Conservation (phyloP, 2,113 vertebrate species). For the Ovis aries region DNA sequence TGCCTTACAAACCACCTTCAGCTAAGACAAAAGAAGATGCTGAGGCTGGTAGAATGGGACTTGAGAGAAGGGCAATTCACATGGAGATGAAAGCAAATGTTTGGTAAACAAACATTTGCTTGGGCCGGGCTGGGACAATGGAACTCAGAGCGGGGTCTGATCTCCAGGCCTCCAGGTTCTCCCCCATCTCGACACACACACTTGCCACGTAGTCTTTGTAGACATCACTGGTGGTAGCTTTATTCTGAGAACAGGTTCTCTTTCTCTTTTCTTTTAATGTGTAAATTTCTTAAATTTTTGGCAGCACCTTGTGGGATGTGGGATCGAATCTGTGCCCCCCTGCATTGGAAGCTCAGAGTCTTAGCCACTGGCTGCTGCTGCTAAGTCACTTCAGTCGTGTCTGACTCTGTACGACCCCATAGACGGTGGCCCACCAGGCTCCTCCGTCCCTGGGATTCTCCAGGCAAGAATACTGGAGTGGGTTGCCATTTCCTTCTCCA, state of each 20-base stretch:
- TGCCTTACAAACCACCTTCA: too few relatives aligned
- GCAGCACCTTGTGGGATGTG: background rate
- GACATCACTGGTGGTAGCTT: background rate
- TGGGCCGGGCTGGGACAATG: background rate
- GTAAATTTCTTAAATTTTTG: background rate
- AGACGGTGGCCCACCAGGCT: background rate
- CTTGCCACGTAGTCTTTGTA: background rate
- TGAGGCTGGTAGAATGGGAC: background rate
- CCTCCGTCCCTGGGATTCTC: background rate
- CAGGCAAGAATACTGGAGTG: background rate
- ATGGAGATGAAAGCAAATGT: background rate
- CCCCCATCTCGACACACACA: background rate
- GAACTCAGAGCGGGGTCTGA: background rate
- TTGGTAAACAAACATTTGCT: background rate
- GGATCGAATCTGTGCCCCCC: background rate
- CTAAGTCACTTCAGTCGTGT: rapidly evolving
- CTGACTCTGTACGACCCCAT: rapidly evolving
- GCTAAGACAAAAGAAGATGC: background rate
- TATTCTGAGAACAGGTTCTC: background rate
- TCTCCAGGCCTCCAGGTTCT: background rate
- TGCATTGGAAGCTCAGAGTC: background rate
- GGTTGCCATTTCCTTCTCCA: background rate
- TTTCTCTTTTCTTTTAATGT: background rate
- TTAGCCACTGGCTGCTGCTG: background rate
- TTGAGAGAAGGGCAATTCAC: background rate